A percentile compares a stretch with the other conserved stretches of the same genome.
Evolutionary conservation across 2,113 vertebrate genomes (phyloP).

Genomic region (Sturnira hondurensis): DNA sequence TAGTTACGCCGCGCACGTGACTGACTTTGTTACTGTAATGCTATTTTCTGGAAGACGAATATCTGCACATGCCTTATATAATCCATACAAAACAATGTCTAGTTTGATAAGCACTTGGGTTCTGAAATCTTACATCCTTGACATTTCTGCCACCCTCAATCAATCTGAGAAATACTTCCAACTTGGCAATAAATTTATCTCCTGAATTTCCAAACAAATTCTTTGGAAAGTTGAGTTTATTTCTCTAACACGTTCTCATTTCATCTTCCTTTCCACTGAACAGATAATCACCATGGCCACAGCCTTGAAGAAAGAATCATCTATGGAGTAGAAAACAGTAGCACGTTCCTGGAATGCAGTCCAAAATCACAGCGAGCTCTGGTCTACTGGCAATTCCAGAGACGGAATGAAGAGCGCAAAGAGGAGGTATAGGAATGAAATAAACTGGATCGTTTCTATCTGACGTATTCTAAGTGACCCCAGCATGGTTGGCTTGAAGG

Average conservation of each 20-base stretch:
- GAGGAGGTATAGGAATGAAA: constrained; percentile 87
- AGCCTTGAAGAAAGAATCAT: constrained; percentile 91
- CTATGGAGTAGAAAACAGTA: constrained; percentile 98
- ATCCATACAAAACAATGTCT: not conserved
- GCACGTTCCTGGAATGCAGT: constrained; percentile 96
- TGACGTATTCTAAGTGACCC: not conserved
- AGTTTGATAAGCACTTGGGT: not conserved
- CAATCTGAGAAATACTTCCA: constrained; percentile 16
- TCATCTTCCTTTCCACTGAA: not conserved
- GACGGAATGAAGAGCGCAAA: constrained; percentile 87
- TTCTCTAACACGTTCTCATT: constrained; percentile 15
- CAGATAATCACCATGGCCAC: constrained; percentile 88
- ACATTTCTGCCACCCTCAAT: not conserved
- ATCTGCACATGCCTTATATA: not conserved
- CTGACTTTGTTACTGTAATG: not conserved
- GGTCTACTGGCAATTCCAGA: constrained; percentile 96
- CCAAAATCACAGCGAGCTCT: constrained; percentile 94
- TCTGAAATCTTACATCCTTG: not conserved
- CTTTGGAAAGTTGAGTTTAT: not conserved
- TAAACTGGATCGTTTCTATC: not conserved
- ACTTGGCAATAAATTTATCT: not conserved
- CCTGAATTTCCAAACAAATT: constrained; percentile 28
- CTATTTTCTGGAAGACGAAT: not conserved
- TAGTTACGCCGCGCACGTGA: not conserved
- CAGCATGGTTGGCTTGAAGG: not conserved